Base-by-base conservation (phyloP, 1,140 invertebrate genomes). In the Euura saliciscinereae region DNA sequence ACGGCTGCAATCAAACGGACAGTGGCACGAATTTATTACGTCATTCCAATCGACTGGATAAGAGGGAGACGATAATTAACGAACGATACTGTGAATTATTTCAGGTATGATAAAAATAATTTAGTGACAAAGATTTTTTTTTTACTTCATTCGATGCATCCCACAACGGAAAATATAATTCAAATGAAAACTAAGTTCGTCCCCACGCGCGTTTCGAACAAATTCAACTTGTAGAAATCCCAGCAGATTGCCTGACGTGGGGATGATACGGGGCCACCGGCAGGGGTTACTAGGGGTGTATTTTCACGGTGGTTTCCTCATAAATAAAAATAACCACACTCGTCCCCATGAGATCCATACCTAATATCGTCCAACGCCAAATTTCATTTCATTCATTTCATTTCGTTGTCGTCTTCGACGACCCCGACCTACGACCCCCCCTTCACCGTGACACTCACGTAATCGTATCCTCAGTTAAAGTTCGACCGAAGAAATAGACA, bases 171-270 rank as follows among this genome's bases (percentile, higher is more conserved):
- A 59, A 59, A 59, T 59, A 59, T 59, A 59, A 59, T 59, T 59
- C 51, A 59, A 59, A 59, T 59, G 6, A 59, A 28, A 59, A 59
- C 51, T 59, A 59, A 59, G 51, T 59, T 59, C 51, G 51, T 59
- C 51, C 51, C 51, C 51, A 59, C 28, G 51, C 51, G 51, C 51
- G 51, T 8, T 28, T 28, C 2, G 51, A 59, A 59, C 51, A 59
- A 59, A 59, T 59, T 59, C 51, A 59, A 59, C 51, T 59, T 59
- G 51, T 59, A 59, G 51, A 59, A 59, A 59, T 59, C 51, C 51
- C 51, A 59, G 51, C 51, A 59, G 51, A 59, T 59, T 59, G 51
- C 51, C 51, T 59, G 51, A 6, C 28, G 28, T n/a, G 28, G 28
- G 51, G 51, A 59, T 59, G 51, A 59, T 59, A 8, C 5, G 51